Base-by-base conservation (phyloP, 1,140 invertebrate species). In the Myzus persicae region DNA sequence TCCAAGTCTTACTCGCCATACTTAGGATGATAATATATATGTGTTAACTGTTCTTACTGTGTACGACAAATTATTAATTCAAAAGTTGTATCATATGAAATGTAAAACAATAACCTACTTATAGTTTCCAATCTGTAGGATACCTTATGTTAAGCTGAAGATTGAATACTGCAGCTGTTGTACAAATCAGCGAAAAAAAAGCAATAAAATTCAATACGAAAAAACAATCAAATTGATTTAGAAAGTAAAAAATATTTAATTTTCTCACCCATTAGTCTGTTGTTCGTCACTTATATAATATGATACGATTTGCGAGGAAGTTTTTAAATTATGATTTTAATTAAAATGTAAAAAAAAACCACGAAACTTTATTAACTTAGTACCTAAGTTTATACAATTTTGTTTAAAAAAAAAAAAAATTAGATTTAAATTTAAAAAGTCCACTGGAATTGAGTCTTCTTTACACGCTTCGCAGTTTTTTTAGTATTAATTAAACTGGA, bases 301-400 rank as follows among this genome's bases (percentile, higher is more conserved):
- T 67, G 11, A 67, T n/a, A 36, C n/a, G 6, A 22, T 76, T 76
- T 76, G 31, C 59, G 36, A 76, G 1, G 31, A n/a, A 76, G n/a
- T 76, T 76, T 76, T 76, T 76, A 76, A n/a, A 76, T 76, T 76
- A 76, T 76, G n/a, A 76, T 76, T 76, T 76, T 76, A 76, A 76
- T 76, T 76, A 36, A 36, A 76, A 76, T 76, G 59, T 18, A 76
- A 76, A n/a, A 76, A 67, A 76, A 76, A n/a, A 76, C 14, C n/a
- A n/a, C n/a, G 5, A 20, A 76, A 76, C 59, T 76, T 76, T 76
- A 76, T 76, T n/a, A n/a, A 76, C 59, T n/a, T n/a, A 76, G 59
- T 76, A n/a, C 31, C 59, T 76, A 76, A 76, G 59, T 36, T 76
- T 76, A 14, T n/a, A n/a, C 4, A n/a, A 76, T 76, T 76, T 76